Evolutionary conservation across 2,888 invertebrate genomes (phyloP), one percentile per base, ranked within the genome.

Genomic region (Chloroclysta siterata): DNA sequence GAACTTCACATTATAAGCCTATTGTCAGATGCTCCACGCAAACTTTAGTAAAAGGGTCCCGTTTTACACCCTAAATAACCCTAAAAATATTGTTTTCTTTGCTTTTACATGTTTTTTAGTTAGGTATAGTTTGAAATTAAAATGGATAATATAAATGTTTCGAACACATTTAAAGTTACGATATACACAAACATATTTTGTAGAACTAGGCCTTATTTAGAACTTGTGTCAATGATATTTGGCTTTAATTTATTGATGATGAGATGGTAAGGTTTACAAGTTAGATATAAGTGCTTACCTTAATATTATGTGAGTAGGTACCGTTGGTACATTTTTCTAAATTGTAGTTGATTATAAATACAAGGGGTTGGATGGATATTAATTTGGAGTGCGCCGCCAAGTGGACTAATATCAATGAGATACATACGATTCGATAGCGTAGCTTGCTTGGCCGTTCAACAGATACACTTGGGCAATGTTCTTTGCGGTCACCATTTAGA

Each of bases 221-320:
- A 75, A 75, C 69, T 69, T 60, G 73, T 79, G 79, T 79, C 76
- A 79, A 79, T 81, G 72, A 72, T 70, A 76, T 70, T 71, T 74
- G 73, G 74, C 77, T 82, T 81, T 77, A 79, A 79, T 61, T 60
- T 33, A 51, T 60, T 51, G 39, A 15, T 51, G 39, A 15, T 60
- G 39, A 46, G 48, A 67, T 63, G 11, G 55, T 67, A 42, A 59
- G 60, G 55, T 71, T 58, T 63, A 67, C 66, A 66, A 61, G 55
- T 36, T 53, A 55, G 15, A 6, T 53, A 53, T 39, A 39, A 14
- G 22, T 41, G 14, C 33, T 44, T 53, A 50, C 11, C 14, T 10
- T 17, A 17, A 11, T 17, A 11, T 11, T 17, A 46, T 8, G 8
- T 46, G 2, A 13, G 14, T 42, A 42, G 2, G 2, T 46, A 46